These are phyloP conservation scores for Luperina nickerlii DNA, from an alignment of 2,888 invertebrate species.

Conservation along the genomic window DNA sequence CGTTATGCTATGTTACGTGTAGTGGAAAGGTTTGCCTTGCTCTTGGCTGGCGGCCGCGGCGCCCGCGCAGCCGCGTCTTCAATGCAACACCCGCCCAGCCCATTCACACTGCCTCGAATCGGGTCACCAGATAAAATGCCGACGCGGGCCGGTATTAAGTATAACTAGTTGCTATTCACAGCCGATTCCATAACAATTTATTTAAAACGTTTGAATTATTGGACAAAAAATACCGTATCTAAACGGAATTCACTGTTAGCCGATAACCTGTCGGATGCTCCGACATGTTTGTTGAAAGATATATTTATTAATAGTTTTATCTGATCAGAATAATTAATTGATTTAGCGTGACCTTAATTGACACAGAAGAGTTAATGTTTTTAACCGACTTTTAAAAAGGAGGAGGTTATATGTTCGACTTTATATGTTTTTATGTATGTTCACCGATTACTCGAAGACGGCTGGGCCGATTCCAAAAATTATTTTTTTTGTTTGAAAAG, in stretches of 20 bases:
- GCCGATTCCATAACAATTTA: constrained; percentile 57
- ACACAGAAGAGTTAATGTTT: constrained; percentile 10
- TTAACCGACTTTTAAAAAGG: no score
- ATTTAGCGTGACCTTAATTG: constrained; percentile 28
- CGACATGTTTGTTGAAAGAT: constrained; percentile 40
- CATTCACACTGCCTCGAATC: constrained; percentile 68
- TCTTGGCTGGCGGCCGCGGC: constrained; percentile 73
- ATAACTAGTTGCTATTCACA: constrained; percentile 59
- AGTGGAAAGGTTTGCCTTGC: constrained; percentile 80
- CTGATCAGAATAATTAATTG: constrained; percentile 49
- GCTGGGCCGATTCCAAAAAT: no score
- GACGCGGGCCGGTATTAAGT: constrained; percentile 62
- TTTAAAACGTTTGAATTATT: constrained; percentile 51
- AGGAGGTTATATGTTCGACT: no score
- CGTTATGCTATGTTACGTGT: constrained; percentile 83
- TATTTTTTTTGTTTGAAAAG: no score
- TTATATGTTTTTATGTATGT: no score
- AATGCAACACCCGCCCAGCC: constrained; percentile 80
- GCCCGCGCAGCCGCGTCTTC: constrained; percentile 73
- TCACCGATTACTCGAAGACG: no score
- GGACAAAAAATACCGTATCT: constrained; percentile 60
- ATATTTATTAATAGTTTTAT: constrained; percentile 43
- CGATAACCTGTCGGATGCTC: constrained; percentile 40
- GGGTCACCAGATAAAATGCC: constrained; percentile 71
- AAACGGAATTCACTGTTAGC: constrained; percentile 63